phyloP scores from a whole-genome alignment of 1,140 invertebrate species.

The Caenorhabditis latens region DNA sequence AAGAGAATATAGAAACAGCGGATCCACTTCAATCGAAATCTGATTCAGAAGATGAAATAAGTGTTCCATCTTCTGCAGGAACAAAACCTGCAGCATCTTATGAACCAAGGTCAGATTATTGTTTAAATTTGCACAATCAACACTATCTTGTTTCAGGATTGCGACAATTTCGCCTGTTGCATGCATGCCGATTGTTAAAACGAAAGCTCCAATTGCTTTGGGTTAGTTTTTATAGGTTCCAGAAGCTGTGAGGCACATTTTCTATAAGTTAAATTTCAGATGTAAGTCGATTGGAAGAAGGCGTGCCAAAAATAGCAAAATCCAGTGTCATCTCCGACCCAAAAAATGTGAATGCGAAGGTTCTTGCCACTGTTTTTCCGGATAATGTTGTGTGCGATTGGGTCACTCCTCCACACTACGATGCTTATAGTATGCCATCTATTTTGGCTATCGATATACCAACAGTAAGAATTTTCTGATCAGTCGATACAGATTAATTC shows the following conservation, averaged over 20 bases:
- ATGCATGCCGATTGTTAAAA: not conserved
- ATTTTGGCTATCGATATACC: constrained; percentile 60
- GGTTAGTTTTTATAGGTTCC: too few relatives aligned
- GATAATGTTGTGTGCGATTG: constrained; percentile 60
- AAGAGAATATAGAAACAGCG: too few relatives aligned
- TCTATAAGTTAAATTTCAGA: not conserved
- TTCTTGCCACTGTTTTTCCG: constrained; percentile 54
- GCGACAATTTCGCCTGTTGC: not conserved
- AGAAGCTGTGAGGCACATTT: too few relatives aligned
- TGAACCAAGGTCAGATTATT: not conserved
- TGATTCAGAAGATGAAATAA: not conserved
- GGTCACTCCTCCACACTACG: constrained; percentile 59
- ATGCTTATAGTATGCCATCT: constrained; percentile 58
- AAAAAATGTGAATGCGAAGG: constrained; percentile 54
- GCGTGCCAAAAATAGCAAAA: not conserved
- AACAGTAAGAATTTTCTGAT: not conserved
- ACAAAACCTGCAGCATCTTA: not conserved
- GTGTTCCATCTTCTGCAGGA: not conserved
- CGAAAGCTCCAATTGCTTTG: too few relatives aligned
- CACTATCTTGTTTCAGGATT: not conserved
- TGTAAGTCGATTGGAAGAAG: not conserved
- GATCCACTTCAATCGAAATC: not conserved
- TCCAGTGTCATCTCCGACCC: not conserved
- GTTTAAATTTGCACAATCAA: too few relatives aligned
- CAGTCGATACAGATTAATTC: too few relatives aligned